Percentiles rank a stretch among this genome's conserved stretches.
phyloP scores from a whole-genome alignment of 2,113 vertebrate species.

The Australoheros scitulus region DNA sequence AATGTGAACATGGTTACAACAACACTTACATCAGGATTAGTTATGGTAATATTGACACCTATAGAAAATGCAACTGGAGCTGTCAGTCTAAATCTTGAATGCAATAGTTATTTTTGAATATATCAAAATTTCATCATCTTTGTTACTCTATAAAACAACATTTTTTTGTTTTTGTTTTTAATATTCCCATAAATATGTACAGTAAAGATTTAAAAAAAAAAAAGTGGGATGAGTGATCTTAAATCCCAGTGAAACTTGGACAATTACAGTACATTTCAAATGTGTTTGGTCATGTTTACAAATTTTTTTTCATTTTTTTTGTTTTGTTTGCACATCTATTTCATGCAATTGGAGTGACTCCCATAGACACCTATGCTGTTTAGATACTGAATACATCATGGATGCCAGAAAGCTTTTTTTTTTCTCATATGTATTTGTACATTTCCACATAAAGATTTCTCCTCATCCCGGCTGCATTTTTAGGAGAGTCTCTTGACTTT shows the following conservation, averaged over 20 bases:
- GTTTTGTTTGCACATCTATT: conserved; percentile 68
- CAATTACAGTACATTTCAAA: conserved; percentile 71
- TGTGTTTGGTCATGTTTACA: conserved; percentile 76
- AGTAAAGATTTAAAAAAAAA: conserved; percentile 71
- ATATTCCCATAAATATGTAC: conserved; percentile 79
- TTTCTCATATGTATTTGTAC: conserved; percentile 45
- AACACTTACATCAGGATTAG: conserved; percentile 71
- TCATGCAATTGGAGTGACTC: conserved; percentile 78
- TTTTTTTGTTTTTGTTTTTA: conserved; percentile 42
- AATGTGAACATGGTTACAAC: conserved; percentile 73
- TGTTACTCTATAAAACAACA: conserved; percentile 79
- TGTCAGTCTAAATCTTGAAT: conserved; percentile 66
- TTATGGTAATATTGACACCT: conserved; percentile 74
- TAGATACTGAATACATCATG: conserved; percentile 67
- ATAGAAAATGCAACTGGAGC: conserved; percentile 77
- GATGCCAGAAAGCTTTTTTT: conserved; percentile 42
- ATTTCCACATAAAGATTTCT: conserved; percentile 57
- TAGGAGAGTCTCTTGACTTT: conserved; percentile 55
- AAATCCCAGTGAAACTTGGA: conserved; percentile 68
- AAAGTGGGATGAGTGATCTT: conserved; percentile 62
- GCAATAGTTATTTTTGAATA: conserved; percentile 68
- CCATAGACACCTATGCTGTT: conserved; percentile 64
- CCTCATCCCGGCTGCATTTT: conserved; percentile 41
- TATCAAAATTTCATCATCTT: conserved; percentile 79
- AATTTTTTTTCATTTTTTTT: conserved; percentile 50